Conservation (phyloP, 2,797 vertebrate genomes). For the Epinephelus coioides region DNA sequence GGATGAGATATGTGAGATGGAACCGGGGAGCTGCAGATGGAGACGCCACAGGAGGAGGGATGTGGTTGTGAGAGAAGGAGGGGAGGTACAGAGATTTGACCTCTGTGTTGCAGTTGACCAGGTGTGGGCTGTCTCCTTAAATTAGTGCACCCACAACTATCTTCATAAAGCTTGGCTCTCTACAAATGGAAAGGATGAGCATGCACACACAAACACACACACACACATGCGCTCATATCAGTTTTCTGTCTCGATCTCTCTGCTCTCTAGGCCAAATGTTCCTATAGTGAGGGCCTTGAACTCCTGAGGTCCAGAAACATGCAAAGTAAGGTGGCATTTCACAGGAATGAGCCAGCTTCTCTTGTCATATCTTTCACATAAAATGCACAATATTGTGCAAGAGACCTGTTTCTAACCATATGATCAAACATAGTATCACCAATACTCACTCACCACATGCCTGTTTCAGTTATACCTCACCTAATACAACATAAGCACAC, state of each 20-base stretch:
- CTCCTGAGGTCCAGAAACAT: neutral
- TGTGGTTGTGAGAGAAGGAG: conserved; percentile 41
- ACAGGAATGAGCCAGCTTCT: neutral
- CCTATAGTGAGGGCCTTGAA: neutral
- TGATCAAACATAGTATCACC: neutral
- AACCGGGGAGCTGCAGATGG: conserved; percentile 62
- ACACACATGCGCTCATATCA: conserved; percentile 2
- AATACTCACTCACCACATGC: neutral
- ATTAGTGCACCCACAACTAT: conserved; percentile 41
- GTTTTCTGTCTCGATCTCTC: conserved; percentile 25
- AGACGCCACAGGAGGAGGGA: conserved; percentile 63
- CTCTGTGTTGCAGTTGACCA: conserved; percentile 61
- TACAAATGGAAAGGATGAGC: conserved; percentile 17
- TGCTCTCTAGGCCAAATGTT: conserved; percentile 33
- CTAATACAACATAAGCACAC: neutral
- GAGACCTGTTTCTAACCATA: neutral
- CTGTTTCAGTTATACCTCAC: neutral
- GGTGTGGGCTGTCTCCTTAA: conserved; percentile 69
- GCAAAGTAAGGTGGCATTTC: neutral
- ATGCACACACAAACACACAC: conserved; percentile 8
- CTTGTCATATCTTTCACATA: neutral
- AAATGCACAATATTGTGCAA: neutral
- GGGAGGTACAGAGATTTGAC: conserved; percentile 45
- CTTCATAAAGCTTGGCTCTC: conserved; percentile 26
- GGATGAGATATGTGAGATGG: conserved; percentile 50